phyloP scores from a whole-genome alignment of 2,797 vertebrate genomes.

The Sebastes hubbsi region DNA sequence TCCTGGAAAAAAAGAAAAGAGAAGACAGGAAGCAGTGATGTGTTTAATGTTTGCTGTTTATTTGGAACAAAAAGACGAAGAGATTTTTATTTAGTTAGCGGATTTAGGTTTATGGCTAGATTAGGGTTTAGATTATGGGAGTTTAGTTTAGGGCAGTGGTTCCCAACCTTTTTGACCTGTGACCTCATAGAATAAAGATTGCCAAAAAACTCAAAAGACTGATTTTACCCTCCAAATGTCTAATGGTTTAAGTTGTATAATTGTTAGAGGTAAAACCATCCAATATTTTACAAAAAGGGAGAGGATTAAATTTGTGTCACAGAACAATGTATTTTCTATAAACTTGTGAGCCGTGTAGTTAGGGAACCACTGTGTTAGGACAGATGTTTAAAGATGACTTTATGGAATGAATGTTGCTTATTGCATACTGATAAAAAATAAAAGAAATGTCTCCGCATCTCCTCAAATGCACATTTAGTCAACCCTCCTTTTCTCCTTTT shows the following conservation, averaged over 20 bases:
- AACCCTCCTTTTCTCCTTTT: conserved; percentile 46
- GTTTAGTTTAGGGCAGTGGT: neutral
- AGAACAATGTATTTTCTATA: neutral
- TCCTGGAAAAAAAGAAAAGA: neutral
- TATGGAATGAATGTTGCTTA: neutral
- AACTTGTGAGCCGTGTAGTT: neutral
- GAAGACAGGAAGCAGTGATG: neutral
- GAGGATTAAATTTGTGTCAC: neutral
- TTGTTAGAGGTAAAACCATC: neutral
- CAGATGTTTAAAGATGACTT: neutral
- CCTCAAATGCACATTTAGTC: neutral
- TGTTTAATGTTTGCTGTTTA: neutral
- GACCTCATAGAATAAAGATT: neutral
- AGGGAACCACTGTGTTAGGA: neutral
- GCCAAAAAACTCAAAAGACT: neutral
- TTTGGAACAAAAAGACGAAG: neutral
- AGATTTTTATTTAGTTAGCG: neutral
- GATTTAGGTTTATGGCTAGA: neutral
- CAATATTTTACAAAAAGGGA: neutral
- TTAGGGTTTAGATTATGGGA: neutral
- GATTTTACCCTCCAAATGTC: neutral
- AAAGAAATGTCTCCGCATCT: conserved; percentile 1
- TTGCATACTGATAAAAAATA: neutral
- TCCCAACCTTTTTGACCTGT: neutral
- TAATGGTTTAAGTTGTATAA: neutral